A percentile compares a stretch with the other conserved stretches of the same genome.
These are phyloP conservation scores for Argyra leucocephala DNA, from an alignment of 2,888 invertebrate species.

Conservation along the genomic window DNA sequence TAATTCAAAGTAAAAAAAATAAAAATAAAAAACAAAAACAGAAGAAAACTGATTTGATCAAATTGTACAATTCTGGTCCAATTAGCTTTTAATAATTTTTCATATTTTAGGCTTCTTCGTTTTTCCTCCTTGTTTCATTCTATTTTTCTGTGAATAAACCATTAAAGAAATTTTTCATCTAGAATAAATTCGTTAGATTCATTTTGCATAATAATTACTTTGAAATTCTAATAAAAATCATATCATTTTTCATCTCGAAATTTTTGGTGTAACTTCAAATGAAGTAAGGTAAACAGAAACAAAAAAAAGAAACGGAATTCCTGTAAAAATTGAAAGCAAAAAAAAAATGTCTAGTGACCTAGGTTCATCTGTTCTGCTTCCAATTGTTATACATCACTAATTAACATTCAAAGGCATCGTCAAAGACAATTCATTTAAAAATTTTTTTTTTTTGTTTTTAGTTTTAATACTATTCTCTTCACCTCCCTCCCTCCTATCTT, in stretches of 20 bases:
- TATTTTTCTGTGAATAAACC: neutral
- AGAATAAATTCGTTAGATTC: neutral
- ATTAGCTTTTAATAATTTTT: neutral
- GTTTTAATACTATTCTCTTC: too few species aligned
- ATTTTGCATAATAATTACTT: neutral
- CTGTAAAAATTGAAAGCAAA: neutral
- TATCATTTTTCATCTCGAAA: neutral
- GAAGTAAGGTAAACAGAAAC: neutral
- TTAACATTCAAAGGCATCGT: neutral
- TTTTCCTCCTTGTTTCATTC: neutral
- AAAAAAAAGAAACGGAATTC: neutral
- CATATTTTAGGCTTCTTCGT: neutral
- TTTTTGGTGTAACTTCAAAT: neutral
- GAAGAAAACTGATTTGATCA: too few species aligned
- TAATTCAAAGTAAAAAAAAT: too few species aligned
- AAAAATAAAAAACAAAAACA: too few species aligned
- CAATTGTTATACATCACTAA: neutral
- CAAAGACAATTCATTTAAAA: neutral
- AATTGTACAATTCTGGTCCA: constrained; percentile 2
- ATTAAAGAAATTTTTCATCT: neutral
- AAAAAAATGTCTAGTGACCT: neutral
- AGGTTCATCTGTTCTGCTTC: neutral
- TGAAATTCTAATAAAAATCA: neutral
- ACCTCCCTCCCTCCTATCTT: too few species aligned
- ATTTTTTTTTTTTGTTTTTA: too few species aligned